Evolutionary conservation across 2,113 vertebrate genomes (phyloP).

Genomic region (Chrysochloris asiatica): DNA sequence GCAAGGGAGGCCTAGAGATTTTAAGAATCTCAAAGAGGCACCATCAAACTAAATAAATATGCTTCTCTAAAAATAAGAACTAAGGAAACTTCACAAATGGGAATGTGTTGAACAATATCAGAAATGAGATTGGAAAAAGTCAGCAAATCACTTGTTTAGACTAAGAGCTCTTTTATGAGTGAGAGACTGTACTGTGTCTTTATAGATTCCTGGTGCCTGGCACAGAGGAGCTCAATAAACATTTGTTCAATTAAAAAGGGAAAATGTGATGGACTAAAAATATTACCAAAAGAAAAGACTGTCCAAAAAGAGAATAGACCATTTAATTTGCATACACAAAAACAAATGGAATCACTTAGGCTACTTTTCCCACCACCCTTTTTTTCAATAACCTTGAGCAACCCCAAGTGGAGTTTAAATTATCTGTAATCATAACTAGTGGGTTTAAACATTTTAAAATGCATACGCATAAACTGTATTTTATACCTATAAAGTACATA

Average conservation of each 20-base stretch:
- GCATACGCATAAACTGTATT: not conserved
- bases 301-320: not conserved
- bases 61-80: not conserved
- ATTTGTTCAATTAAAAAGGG: not conserved
- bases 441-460: slow-evolving; percentile 23
- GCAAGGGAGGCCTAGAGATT: not conserved
- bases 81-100: not conserved
- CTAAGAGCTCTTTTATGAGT: not conserved
- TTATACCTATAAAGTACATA: not conserved
- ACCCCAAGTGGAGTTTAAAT: not conserved
- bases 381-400: not conserved
- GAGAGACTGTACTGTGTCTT: not conserved
- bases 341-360: slow-evolving; percentile 3
- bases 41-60: slow-evolving; percentile 36
- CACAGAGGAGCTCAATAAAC: slow-evolving; percentile 34
- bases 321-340: slow-evolving; percentile 27
- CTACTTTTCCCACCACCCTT: not conserved
- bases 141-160: slow-evolving; percentile 9
- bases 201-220: slow-evolving; percentile 22
- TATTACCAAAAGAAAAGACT: not conserved
- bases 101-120: not conserved
- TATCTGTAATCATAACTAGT: slow-evolving; percentile 12
- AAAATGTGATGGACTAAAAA: slow-evolving; percentile 9
- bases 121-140: not conserved
- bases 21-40: slow-evolving; percentile 7